A percentile compares a stretch with the other conserved stretches of the same genome.
Evolutionary conservation across 2,113 vertebrate species (phyloP).

Genomic region (Crotalus tigris): DNA sequence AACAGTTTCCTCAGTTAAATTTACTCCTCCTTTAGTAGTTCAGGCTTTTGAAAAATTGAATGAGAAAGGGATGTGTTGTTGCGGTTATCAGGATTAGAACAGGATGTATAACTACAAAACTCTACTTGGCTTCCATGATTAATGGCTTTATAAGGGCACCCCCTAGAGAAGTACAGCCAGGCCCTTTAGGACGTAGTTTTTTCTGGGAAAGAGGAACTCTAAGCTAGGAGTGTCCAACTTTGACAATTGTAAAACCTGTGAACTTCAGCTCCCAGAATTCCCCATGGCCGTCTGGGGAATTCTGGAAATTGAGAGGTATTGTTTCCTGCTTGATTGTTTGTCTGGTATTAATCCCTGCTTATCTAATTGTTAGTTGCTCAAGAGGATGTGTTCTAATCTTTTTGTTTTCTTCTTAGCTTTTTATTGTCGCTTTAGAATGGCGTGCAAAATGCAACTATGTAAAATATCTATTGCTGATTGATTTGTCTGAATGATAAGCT

Average conservation of each 20-base stretch:
- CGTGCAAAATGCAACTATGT: not conserved
- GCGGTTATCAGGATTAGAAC: not conserved
- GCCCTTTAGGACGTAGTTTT: not conserved
- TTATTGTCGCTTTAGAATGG: not conserved
- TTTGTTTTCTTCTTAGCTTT: not conserved
- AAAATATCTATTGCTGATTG: not conserved
- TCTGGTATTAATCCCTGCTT: not conserved
- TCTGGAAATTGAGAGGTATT: not conserved
- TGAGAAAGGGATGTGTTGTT: not conserved
- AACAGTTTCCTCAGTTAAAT: conserved; percentile 1
- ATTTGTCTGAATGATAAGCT: not conserved
- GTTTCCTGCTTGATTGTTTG: not conserved
- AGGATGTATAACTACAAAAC: not conserved
- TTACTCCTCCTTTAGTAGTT: not conserved
- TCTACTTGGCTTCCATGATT: not conserved
- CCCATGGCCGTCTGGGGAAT: not conserved
- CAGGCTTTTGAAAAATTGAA: not conserved
- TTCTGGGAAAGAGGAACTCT: not conserved
- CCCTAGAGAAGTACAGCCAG: not conserved
- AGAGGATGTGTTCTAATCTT: not conserved
- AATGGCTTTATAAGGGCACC: not conserved
- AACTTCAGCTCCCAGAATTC: not conserved
- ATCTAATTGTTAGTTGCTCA: not conserved
- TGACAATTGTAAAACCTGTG: not conserved
- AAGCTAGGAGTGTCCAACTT: not conserved